phyloP scores from a whole-genome alignment of 1,140 invertebrate species.

The Drosophila paulistorum region DNA sequence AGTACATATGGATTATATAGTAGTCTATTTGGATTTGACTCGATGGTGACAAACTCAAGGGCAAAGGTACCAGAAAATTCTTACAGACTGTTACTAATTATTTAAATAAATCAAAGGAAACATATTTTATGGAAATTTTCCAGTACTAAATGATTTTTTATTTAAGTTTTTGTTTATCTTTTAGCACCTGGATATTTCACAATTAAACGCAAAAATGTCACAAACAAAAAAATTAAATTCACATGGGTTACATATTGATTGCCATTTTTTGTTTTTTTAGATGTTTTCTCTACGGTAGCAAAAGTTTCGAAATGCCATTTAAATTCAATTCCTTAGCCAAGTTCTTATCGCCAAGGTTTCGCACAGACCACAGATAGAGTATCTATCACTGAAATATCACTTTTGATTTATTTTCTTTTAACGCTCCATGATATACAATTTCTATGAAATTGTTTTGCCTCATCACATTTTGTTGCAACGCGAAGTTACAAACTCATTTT shows the following conservation, averaged over 20 bases:
- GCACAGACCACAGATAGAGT: not conserved
- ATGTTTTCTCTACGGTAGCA: not conserved
- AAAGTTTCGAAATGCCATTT: not conserved
- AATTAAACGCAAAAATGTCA: not conserved
- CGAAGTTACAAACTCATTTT: constrained; percentile 46
- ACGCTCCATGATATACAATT: constrained; percentile 10
- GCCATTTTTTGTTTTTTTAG: not conserved
- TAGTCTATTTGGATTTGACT: not conserved
- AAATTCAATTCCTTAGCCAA: not conserved
- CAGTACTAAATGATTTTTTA: not conserved
- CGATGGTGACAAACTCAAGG: not conserved
- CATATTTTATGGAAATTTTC: constrained; percentile 18
- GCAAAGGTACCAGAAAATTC: not conserved
- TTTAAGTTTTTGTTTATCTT: not conserved
- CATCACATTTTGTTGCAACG: constrained; percentile 17
- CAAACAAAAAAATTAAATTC: not conserved
- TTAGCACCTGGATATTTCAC: constrained; percentile 17
- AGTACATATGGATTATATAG: constrained; percentile 2
- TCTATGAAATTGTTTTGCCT: not conserved
- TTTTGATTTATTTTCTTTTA: constrained; percentile 4
- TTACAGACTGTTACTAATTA: constrained; percentile 8
- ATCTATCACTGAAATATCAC: not conserved
- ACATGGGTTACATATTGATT: not conserved
- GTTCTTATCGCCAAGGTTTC: not conserved
- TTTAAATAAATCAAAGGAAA: not conserved